Percentiles rank a stretch among this genome's conserved stretches.
These are phyloP conservation scores for Rhizoglyphus robini DNA, from an alignment of 1,140 invertebrate species.

Conservation along the genomic window DNA sequence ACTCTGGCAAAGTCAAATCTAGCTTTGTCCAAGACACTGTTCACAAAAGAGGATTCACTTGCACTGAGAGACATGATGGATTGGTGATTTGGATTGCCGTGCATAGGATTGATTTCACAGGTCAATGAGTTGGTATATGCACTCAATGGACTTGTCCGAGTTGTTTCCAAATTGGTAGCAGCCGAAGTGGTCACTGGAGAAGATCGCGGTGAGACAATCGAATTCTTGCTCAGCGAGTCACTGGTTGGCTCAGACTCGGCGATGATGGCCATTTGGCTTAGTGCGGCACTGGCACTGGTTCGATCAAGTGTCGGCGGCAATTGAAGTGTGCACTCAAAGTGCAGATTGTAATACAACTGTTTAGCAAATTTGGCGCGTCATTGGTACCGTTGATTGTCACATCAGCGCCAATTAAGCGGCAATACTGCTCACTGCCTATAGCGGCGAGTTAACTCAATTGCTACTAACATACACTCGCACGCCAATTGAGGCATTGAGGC, in stretches of 20 bases:
- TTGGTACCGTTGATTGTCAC: constrained; percentile 12
- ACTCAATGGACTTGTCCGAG: background rate
- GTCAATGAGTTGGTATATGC: background rate
- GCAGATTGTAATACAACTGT: background rate
- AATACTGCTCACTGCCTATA: background rate
- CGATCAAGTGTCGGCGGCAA: constrained; percentile 9
- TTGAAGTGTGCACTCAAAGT: background rate
- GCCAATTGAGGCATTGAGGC: background rate
- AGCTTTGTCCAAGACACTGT: background rate
- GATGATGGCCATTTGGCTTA: constrained; percentile 5
- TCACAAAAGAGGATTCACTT: background rate
- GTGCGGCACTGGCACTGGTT: background rate
- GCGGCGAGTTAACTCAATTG: constrained; percentile 13
- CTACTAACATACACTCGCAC: constrained; percentile 9
- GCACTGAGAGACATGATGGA: background rate
- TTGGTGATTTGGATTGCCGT: background rate
- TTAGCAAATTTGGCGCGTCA: background rate
- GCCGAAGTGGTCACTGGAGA: background rate
- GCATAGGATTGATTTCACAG: background rate
- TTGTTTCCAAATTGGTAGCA: background rate
- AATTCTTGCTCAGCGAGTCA: background rate
- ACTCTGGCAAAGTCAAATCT: too few relatives aligned
- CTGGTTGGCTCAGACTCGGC: background rate
- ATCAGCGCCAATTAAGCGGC: constrained; percentile 4
- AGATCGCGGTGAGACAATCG: background rate